Evolutionary conservation across 2,888 invertebrate species (phyloP).

Genomic region (Argyresthia goedartella): DNA sequence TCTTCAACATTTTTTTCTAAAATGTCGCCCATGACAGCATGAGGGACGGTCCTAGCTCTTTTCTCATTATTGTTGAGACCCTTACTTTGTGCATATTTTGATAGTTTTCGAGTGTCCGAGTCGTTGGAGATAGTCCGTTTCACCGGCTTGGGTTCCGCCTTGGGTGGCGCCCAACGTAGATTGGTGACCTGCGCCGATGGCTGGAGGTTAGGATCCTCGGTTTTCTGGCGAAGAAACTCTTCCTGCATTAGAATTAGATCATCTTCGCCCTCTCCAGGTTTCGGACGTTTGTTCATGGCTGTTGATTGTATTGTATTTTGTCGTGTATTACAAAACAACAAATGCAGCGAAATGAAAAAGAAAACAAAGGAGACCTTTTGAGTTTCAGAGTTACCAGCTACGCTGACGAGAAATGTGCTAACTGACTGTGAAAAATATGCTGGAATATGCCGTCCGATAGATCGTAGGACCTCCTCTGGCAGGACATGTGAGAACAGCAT

Average conservation of each 20-base stretch:
- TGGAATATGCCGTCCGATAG: too few species aligned
- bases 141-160: slow-evolving; percentile 17
- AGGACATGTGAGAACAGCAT: too few species aligned
- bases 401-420: too few species aligned
- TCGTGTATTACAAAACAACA: neutral
- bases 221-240: slow-evolving; percentile 73
- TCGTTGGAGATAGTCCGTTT: slow-evolving; percentile 24
- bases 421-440: too few species aligned
- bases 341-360: neutral
- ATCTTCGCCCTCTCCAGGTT: slow-evolving; percentile 78
- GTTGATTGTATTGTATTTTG: neutral
- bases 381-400: too few species aligned
- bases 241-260: slow-evolving; percentile 82
- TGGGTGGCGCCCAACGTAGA: slow-evolving; percentile 27
- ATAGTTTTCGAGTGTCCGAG: slow-evolving; percentile 31
- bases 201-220: slow-evolving; percentile 62
- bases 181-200: slow-evolving; percentile 75
- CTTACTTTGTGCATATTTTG: slow-evolving; percentile 53
- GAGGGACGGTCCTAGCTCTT: slow-evolving; percentile 34
- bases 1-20: slow-evolving; percentile 38
- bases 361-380: too few species aligned
- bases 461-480: too few species aligned
- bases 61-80: slow-evolving; percentile 48
- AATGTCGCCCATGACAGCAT: slow-evolving; percentile 34
- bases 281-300: slow-evolving; percentile 68